Conservation (phyloP, 2,113 vertebrate genomes). For the Sapajus apella region DNA sequence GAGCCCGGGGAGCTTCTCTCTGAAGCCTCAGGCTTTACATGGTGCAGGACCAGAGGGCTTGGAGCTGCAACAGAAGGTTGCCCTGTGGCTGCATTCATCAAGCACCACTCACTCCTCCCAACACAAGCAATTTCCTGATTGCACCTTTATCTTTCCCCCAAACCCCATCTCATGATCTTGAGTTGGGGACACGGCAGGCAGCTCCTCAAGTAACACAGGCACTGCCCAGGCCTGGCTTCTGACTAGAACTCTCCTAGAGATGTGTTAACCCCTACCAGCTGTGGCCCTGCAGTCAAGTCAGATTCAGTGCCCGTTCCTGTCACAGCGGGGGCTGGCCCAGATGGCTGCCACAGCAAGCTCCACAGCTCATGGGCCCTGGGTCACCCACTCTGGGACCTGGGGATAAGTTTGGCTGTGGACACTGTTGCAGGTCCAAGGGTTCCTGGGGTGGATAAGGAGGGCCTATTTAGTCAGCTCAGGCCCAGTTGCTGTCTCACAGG, state of each 20-base stretch:
- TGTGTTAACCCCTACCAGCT: accelerated
- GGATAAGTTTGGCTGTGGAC: slow-evolving; percentile 70
- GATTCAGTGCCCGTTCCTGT: slow-evolving; percentile 48
- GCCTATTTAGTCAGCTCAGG: slow-evolving; percentile 64
- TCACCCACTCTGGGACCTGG: not conserved
- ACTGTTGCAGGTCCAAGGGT: accelerated
- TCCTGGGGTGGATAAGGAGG: not conserved
- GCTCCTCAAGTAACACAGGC: not conserved
- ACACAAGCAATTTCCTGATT: not conserved
- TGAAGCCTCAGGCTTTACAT: not conserved
- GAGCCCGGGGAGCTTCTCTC: not conserved
- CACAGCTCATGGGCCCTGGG: slow-evolving; percentile 56
- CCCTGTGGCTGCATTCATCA: not conserved
- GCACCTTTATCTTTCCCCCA: not conserved
- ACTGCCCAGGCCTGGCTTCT: not conserved
- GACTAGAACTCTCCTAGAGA: not conserved
- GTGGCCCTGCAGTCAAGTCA: slow-evolving; percentile 70
- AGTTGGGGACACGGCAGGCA: not conserved
- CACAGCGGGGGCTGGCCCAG: slow-evolving; percentile 58
- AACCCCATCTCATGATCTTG: not conserved
- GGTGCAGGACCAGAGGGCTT: not conserved
- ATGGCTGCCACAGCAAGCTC: slow-evolving; percentile 71
- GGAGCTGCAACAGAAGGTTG: too few relatives aligned
- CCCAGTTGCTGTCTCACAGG: slow-evolving; percentile 72
- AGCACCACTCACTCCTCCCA: not conserved